Evolutionary conservation across 2,888 invertebrate genomes (phyloP).

Genomic region (Orthosia gothica): DNA sequence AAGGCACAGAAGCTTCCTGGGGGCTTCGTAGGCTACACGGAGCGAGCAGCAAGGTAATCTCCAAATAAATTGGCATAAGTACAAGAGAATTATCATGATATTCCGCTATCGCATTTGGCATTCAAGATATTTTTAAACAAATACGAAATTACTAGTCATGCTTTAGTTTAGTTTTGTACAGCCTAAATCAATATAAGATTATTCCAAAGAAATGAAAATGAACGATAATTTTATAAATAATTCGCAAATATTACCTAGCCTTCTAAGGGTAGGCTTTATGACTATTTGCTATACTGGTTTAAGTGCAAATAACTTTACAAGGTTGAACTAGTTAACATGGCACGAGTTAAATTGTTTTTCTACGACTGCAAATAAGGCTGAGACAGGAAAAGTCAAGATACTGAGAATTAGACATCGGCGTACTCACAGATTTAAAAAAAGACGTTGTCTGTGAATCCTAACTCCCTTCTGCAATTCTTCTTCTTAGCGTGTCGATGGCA

Average conservation of each 20-base stretch:
- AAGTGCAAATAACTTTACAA: constrained; percentile 40
- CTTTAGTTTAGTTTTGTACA: background rate
- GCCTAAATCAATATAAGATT: background rate
- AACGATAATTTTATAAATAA: constrained; percentile 1
- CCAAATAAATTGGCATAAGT: too few relatives aligned
- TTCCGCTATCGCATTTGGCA: background rate
- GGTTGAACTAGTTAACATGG: constrained; percentile 34
- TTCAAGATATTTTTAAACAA: background rate
- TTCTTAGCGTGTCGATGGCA: too few relatives aligned
- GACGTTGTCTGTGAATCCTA: too few relatives aligned
- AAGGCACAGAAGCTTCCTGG: too few relatives aligned
- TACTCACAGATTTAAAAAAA: too few relatives aligned
- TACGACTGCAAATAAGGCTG: constrained; percentile 29
- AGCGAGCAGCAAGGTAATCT: too few relatives aligned
- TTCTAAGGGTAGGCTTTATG: background rate
- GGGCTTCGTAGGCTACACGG: too few relatives aligned
- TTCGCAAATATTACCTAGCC: constrained; percentile 22
- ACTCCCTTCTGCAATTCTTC: too few relatives aligned
- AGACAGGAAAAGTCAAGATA: background rate
- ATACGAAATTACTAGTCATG: background rate
- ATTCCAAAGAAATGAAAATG: background rate
- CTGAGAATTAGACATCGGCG: too few relatives aligned
- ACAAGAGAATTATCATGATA: background rate
- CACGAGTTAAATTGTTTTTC: constrained; percentile 42
- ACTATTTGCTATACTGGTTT: constrained; percentile 12